Percentiles rank a stretch among this genome's conserved stretches.
Conservation (phyloP, 2,888 invertebrate genomes). For the Drosophila fungiperda region DNA sequence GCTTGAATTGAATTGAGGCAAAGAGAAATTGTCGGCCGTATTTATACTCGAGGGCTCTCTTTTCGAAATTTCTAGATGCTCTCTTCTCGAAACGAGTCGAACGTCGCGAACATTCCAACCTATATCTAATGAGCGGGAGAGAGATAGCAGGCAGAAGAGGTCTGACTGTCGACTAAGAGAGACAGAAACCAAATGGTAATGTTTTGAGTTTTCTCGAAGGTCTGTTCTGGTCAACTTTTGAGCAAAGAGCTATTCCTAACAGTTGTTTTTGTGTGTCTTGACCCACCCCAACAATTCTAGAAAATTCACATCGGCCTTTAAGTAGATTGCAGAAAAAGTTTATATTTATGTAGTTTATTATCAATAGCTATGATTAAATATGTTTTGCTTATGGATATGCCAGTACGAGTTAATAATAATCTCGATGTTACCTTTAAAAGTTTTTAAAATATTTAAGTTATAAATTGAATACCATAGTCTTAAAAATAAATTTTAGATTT, state of each 20-base stretch:
- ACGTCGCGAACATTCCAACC: conserved; percentile 14
- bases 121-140: conserved; percentile 9
- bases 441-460: not conserved
- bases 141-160: conserved; percentile 6
- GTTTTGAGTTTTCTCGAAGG: conserved; percentile 32
- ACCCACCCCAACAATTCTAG: conserved; percentile 27
- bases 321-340: not conserved
- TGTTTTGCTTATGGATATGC: not conserved
- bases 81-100: conserved; percentile 47
- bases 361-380: conserved; percentile 6
- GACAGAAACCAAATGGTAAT: not conserved
- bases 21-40: conserved; percentile 45
- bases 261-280: not conserved
- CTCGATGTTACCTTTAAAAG: not conserved
- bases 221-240: not conserved
- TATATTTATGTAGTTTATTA: not conserved
- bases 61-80: conserved; percentile 55
- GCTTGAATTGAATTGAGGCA: conserved; percentile 59
- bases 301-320: conserved; percentile 7
- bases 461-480: not conserved
- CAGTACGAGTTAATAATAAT: not conserved
- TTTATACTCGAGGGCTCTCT: conserved; percentile 60
- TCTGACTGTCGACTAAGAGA: not conserved
- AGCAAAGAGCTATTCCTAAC: not conserved
- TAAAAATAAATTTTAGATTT: not conserved